Percentiles rank a stretch among this genome's conserved stretches.
Conservation (phyloP, 2,797 vertebrate genomes). For the Siniperca undulata region DNA sequence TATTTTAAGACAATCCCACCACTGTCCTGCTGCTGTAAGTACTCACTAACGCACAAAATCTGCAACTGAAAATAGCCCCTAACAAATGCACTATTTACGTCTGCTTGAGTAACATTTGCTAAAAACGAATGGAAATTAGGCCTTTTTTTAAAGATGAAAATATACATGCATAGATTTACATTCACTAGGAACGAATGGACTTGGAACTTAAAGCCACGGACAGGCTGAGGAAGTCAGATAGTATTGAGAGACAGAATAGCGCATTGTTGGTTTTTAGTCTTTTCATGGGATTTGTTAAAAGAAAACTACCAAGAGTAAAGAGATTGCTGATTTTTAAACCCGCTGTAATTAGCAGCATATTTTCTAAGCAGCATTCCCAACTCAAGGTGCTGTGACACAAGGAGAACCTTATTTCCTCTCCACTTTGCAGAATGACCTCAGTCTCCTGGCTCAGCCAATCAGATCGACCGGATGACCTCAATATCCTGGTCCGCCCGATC, state of each 20-base stretch:
- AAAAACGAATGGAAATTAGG: no score
- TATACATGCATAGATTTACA: neutral
- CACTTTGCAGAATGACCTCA: conserved; percentile 46
- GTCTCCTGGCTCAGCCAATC: conserved; percentile 73
- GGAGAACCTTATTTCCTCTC: conserved; percentile 68
- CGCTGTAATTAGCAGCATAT: conserved; percentile 26
- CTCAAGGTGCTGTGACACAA: conserved; percentile 28
- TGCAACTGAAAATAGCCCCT: neutral
- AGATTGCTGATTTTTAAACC: neutral
- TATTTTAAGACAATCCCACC: neutral
- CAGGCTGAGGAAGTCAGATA: neutral
- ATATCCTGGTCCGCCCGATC: conserved; percentile 82
- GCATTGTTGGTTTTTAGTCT: neutral
- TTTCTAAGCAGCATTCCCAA: conserved; percentile 18
- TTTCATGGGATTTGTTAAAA: neutral
- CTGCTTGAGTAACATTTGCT: neutral
- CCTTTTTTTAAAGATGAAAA: neutral
- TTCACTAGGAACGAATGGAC: neutral
- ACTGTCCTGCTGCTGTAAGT: neutral
- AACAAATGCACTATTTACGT: neutral
- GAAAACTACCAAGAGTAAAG: neutral
- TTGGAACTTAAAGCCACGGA: neutral
- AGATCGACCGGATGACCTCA: conserved; percentile 79
- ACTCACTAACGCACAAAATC: neutral
- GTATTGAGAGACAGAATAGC: neutral